Conservation (phyloP, 92 coral and sea anemone species). For the Heliopora coerulea region DNA sequence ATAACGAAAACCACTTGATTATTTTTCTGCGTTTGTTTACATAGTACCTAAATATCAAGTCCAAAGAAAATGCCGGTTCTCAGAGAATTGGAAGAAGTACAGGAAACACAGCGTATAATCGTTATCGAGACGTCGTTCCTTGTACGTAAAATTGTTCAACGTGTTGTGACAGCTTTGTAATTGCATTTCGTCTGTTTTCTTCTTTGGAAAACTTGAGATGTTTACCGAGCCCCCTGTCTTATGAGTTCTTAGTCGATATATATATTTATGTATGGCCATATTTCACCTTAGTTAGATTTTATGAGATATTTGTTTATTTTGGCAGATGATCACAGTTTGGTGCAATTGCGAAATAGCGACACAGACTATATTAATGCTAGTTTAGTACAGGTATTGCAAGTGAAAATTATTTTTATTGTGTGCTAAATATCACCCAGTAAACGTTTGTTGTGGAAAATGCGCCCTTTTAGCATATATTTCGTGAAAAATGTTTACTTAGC, state of each 20-base stretch:
- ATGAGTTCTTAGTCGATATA: not conserved
- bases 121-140: conserved; percentile 97
- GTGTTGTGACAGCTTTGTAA: not conserved
- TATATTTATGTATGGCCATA: not conserved
- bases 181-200: conserved; percentile 19
- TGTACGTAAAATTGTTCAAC: conserved; percentile 71
- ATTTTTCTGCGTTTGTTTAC: conserved; percentile 6
- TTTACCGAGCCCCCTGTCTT: not conserved
- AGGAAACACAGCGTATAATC: conserved; percentile 78
- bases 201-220: not conserved
- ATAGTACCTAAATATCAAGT: conserved; percentile 72
- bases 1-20: not conserved
- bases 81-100: conserved; percentile 79
- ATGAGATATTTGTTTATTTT: conserved; percentile 23
- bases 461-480: too few relatives aligned
- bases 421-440: too few relatives aligned
- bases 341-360: conserved; percentile 69
- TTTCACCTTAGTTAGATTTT: not conserved
- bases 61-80: conserved; percentile 79
- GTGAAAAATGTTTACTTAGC: too few relatives aligned
- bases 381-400: conserved; percentile 74
- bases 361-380: conserved; percentile 94
- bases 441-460: too few relatives aligned
- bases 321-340: conserved; percentile 94
- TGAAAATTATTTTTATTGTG: not conserved